A percentile compares a stretch with the other conserved stretches of the same genome.
Conservation (phyloP, 2,888 invertebrate genomes). For the Drosophila fungiperda region DNA sequence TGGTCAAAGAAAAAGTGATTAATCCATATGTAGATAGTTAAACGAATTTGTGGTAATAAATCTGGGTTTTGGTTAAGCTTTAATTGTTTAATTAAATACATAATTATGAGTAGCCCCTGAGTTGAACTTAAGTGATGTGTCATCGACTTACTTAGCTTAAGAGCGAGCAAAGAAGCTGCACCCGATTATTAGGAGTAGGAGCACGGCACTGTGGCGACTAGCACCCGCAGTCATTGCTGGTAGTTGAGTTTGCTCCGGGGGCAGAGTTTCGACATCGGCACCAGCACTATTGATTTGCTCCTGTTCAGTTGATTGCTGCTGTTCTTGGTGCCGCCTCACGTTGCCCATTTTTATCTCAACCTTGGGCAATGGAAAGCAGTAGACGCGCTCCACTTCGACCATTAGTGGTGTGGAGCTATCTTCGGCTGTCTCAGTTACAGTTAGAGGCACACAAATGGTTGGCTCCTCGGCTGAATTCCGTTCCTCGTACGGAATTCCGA, state of each 20-base stretch:
- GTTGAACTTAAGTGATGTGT: constrained; percentile 44
- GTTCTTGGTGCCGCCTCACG: constrained; percentile 24
- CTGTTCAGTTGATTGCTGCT: constrained; percentile 16
- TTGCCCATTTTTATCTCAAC: constrained; percentile 62
- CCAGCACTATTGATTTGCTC: constrained; percentile 31
- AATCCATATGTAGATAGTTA: neutral
- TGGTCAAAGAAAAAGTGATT: constrained; percentile 30
- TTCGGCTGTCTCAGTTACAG: constrained; percentile 70
- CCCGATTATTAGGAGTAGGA: constrained; percentile 34
- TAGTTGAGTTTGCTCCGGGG: constrained; percentile 29
- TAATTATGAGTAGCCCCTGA: constrained; percentile 64
- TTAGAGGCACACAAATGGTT: constrained; percentile 78
- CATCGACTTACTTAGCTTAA: constrained; percentile 34
- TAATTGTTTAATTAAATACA: constrained; percentile 46
- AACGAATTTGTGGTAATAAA: neutral
- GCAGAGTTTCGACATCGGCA: constrained; percentile 9
- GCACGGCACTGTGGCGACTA: neutral
- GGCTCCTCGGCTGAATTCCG: constrained; percentile 76
- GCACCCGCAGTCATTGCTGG: constrained; percentile 24
- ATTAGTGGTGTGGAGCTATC: constrained; percentile 53
- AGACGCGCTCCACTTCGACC: constrained; percentile 76
- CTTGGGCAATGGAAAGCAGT: constrained; percentile 80
- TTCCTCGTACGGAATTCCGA: constrained; percentile 78
- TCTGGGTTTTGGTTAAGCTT: constrained; percentile 33
- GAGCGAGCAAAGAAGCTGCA: constrained; percentile 19